Percentiles rank a stretch among this genome's conserved stretches.
Evolutionary conservation across 2,113 vertebrate species (phyloP).

Genomic region (Neodontobutis hainanensis): DNA sequence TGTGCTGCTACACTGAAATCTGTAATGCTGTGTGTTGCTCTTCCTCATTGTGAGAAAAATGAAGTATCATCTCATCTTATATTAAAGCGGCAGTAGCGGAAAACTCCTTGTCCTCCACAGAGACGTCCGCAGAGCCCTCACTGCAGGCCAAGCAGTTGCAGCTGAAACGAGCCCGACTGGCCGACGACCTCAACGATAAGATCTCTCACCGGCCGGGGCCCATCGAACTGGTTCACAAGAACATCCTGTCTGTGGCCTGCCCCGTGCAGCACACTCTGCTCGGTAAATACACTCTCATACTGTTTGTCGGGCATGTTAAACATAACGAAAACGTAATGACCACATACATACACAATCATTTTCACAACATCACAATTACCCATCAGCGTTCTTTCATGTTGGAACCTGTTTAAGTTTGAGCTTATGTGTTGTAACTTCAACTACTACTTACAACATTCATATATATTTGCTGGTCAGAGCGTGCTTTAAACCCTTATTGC

Average conservation of each 20-base stretch:
- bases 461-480: background rate
- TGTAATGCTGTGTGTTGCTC: too few relatives aligned
- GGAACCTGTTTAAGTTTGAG: background rate
- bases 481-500: background rate
- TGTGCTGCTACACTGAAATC: too few relatives aligned
- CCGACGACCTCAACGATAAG: conserved; percentile 97
- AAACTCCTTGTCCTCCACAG: conserved; percentile 67
- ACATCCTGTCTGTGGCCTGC: conserved; percentile 92
- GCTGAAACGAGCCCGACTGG: conserved; percentile 92
- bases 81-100: too few relatives aligned
- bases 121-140: conserved; percentile 96
- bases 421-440: background rate
- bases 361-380: background rate
- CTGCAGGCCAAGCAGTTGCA: conserved; percentile 97
- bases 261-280: conserved; percentile 72
- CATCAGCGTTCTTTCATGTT: background rate
- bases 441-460: conserved; percentile 6
- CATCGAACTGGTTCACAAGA: conserved; percentile 96
- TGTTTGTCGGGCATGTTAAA: background rate
- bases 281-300: conserved; percentile 53
- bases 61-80: too few relatives aligned
- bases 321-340: background rate
- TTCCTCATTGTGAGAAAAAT: too few relatives aligned
- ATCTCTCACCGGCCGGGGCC: conserved; percentile 94
- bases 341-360: background rate